Evolutionary conservation across 2,113 vertebrate species (phyloP), one percentile per base, ranked within the genome.

Genomic region (Engystomops pustulosus): DNA sequence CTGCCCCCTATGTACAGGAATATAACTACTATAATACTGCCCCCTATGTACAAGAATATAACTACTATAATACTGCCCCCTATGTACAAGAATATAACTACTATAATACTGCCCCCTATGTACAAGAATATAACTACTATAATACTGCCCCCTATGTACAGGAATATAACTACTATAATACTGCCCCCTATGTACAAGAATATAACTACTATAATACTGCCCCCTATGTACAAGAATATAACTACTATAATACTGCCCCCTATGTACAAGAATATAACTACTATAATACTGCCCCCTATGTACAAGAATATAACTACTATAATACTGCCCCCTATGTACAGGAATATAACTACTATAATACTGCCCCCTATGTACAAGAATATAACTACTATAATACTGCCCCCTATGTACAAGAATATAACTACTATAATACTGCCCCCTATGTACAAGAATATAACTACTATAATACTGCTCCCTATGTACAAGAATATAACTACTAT

Each of bases 1-100:
- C 58, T 62, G 25, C 58, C 5, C 12, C 58, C 7, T 62, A 36
- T 67, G 17, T 67, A 67, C 62, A 36, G 20, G 32, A 67, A 67
- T 67, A 67, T 67, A 67, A 67, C 62, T 67, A 67, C 62, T 67
- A 67, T 67, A 67, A 67, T 67, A 67, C 62, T 67, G 32, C 27
- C 5, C n/a, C 62, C 62, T 67, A 67, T 67, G 14, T 67, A 67
- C 62, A 34, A 62, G 58, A 62, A 62, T 62, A 62, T 62, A 62
- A 30, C 58, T 34, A 36, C 58, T 62, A 62, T 62, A 62, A 67
- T 34, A 67, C 62, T 67, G 32, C 62, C 53, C 4, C 62, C 62
- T 34, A 36, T 67, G 6, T 34, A 67, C 62, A 67, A 20, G 32
- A 67, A 67, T 67, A 67, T 34, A 67, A 60, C 23, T 60, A 6